phyloP scores from a whole-genome alignment of 1,140 invertebrate species.

The Sycophaga agraensis region DNA sequence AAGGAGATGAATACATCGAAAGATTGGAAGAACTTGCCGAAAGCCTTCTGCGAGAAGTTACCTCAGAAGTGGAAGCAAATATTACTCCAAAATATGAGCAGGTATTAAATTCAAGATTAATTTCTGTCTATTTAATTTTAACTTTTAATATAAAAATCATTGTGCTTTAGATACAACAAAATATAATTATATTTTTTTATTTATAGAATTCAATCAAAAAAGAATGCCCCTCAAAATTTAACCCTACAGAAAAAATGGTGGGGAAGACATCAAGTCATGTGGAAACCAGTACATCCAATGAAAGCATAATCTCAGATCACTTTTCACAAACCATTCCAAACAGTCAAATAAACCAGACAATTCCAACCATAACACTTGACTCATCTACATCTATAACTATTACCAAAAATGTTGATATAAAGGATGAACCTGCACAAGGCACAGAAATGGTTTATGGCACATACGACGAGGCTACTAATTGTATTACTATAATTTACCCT shows the following conservation, averaged over 20 bases:
- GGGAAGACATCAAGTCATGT: constrained; percentile 75
- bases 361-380: not conserved
- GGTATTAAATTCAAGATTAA: constrained; percentile 39
- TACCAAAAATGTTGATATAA: constrained; percentile 29
- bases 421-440: constrained; percentile 37
- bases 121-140: not conserved
- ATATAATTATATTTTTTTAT: constrained; percentile 14
- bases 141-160: not conserved
- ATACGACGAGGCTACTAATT: constrained; percentile 70
- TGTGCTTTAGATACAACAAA: not conserved
- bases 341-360: not conserved
- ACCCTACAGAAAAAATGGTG: constrained; percentile 65
- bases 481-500: constrained; percentile 70
- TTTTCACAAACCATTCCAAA: not conserved
- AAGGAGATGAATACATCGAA: constrained; percentile 67
- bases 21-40: constrained; percentile 77
- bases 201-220: constrained; percentile 30
- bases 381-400: constrained; percentile 3
- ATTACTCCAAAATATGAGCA: constrained; percentile 62
- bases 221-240: constrained; percentile 37
- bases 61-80: constrained; percentile 70
- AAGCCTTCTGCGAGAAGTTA: constrained; percentile 77
- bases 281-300: constrained; percentile 71
- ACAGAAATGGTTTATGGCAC: constrained; percentile 64
- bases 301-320: constrained; percentile 31